A percentile compares a stretch with the other conserved stretches of the same genome.
Evolutionary conservation across 2,113 vertebrate species (phyloP).

Genomic region (Entosphenus tridentatus): DNA sequence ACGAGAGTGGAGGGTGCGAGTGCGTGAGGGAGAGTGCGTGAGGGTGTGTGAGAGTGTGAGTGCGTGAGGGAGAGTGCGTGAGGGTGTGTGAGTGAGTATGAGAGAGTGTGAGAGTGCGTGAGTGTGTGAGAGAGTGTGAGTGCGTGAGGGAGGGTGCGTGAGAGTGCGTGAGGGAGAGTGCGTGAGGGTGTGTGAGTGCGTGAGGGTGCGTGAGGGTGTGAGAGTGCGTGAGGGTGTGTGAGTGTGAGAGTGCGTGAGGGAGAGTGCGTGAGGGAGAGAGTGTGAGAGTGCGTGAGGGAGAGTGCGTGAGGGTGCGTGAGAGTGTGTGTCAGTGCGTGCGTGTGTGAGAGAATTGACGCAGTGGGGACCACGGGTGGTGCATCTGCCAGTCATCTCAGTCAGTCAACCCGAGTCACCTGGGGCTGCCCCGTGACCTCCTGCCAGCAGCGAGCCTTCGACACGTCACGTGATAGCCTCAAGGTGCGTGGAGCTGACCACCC

Average conservation of each 20-base stretch:
- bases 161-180: not conserved
- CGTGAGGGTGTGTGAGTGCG: not conserved
- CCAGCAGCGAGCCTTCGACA: too few relatives aligned
- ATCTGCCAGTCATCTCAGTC: too few relatives aligned
- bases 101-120: conserved; percentile 1
- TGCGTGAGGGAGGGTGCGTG: not conserved
- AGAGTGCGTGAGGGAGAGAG: not conserved
- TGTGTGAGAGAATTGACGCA: not conserved
- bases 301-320: not conserved
- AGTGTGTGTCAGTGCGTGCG: not conserved
- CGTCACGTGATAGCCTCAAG: too few relatives aligned
- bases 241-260: not conserved
- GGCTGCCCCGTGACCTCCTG: too few relatives aligned
- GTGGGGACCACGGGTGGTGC: too few relatives aligned
- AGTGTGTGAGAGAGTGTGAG: not conserved
- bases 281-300: not conserved
- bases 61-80: not conserved
- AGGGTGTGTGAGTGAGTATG: not conserved
- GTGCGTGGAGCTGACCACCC: too few relatives aligned
- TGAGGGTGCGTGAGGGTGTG: not conserved
- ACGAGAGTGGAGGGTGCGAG: not conserved
- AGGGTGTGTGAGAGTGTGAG: not conserved
- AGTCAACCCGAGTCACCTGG: too few relatives aligned
- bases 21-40: not conserved
- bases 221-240: not conserved